Conservation (phyloP, 2,797 vertebrate genomes). For the Melanotaenia pygmaea region DNA sequence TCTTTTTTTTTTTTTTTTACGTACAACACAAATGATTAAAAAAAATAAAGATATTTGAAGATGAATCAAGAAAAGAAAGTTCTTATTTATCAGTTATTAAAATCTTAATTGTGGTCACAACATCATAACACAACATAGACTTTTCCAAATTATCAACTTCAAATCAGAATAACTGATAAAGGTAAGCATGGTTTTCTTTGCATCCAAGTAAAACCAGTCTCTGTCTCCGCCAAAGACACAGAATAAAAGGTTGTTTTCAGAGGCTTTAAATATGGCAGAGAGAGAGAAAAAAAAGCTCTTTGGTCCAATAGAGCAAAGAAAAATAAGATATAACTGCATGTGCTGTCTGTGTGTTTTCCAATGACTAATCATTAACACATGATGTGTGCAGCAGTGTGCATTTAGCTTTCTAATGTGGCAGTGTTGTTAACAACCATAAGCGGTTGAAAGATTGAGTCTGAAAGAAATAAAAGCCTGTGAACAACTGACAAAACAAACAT, state of each 20-base stretch:
- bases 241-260: neutral
- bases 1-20: neutral
- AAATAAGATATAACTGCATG: neutral
- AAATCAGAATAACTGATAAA: neutral
- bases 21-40: too few relatives aligned
- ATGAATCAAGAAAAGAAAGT: neutral
- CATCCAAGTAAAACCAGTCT: neutral
- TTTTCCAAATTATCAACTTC: neutral
- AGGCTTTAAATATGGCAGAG: conserved; percentile 15
- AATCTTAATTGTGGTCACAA: neutral
- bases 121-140: neutral
- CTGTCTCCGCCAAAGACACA: neutral
- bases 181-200: neutral
- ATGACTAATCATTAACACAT: neutral
- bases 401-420: conserved; percentile 6
- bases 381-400: neutral
- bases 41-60: neutral
- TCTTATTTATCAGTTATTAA: neutral
- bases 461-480: conserved; percentile 10
- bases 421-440: conserved; percentile 7
- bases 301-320: neutral
- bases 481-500: neutral
- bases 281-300: neutral
- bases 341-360: neutral
- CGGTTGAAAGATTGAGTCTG: conserved; percentile 18